Base-by-base conservation (phyloP, 1,140 invertebrate species). In the Atta texana region DNA sequence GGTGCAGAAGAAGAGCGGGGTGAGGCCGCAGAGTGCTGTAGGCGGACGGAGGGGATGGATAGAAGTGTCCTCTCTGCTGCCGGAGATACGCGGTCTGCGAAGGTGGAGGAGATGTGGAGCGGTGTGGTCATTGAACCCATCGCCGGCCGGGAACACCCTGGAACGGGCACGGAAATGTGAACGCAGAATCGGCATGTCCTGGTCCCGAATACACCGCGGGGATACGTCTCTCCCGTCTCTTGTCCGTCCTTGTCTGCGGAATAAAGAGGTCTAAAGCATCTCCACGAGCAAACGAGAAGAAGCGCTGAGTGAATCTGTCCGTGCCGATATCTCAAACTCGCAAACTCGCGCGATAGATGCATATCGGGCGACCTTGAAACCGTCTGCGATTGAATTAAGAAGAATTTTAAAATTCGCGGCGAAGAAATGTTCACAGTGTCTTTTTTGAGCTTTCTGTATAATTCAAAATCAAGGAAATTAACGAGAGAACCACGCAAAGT, bases 111-210 rank as follows among this genome's bases (percentile, higher is more conserved):
- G 71, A 72, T 59, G 75, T 59, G 75, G 86, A 61, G 49, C 63
- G 84, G 87, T 69, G 84, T 88, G 89, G 90, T 93, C 92, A 91
- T 93, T 92, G 89, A 92, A 92, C 90, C 87, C 87, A 84, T 85
- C 75, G 87, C 88, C 64, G 82, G 80, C 86, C 74, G 55, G 81
- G 82, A 82, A 90, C 82, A 80, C 91, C 85, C 92, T 91, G 89
- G 91, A 89, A 89, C 89, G 88, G 75, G 74, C 76, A 57, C 63
- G 61, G 39, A 39, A 80, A 68, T 14, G 55, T 34, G 66, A 28
- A 68, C 53, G 51, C 53, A 90, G 92, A 86, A 90, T 80, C 89
- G 64, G 78, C 55, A 39, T 86, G 89, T 90, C 84, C 44, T 10
- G 57, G n/a, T 80, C 55, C 21, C 39, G 39, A 66, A 61, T 69